A percentile compares a stretch with the other conserved stretches of the same genome.
These are phyloP conservation scores for Hippocampus abdominalis DNA, from an alignment of 2,113 vertebrate species.

Conservation along the genomic window DNA sequence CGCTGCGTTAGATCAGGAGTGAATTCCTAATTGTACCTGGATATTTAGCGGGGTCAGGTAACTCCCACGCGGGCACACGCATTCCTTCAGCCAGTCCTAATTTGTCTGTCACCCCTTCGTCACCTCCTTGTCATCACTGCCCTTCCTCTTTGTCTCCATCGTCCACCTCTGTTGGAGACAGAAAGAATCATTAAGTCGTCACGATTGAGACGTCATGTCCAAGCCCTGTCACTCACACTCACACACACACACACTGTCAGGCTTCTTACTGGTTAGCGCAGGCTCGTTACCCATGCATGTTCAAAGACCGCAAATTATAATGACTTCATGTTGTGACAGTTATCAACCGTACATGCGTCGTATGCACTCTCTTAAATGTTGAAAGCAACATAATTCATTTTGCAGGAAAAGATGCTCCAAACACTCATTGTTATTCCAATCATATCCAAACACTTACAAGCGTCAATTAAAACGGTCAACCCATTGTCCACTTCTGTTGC, in stretches of 20 bases:
- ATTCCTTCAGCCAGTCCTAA: conserved; percentile 15
- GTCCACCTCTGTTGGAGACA: conserved; percentile 24
- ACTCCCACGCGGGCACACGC: conserved; percentile 14
- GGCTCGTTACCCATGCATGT: not conserved
- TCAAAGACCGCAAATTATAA: not conserved
- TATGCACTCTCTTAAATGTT: not conserved
- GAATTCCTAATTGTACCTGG: conserved; percentile 79
- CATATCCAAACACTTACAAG: not conserved
- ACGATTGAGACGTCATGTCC: conserved; percentile 41
- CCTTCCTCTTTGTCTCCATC: conserved; percentile 46
- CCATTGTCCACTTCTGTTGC: not conserved
- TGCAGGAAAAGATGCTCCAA: not conserved
- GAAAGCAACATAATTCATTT: not conserved
- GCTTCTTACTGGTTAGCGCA: conserved; percentile 9
- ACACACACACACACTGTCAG: conserved; percentile 7
- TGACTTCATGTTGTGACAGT: not conserved
- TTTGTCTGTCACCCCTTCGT: conserved; percentile 39
- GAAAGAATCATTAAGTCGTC: conserved; percentile 33
- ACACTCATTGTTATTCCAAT: not conserved
- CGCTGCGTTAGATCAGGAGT: conserved; percentile 70
- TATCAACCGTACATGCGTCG: not conserved
- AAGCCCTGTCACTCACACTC: conserved; percentile 29
- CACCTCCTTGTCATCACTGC: conserved; percentile 31
- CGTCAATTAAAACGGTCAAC: not conserved
- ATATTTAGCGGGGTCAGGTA: conserved; percentile 74